These are phyloP conservation scores for Macrocentrus cingulum DNA, from an alignment of 1,140 invertebrate genomes.

Conservation along the genomic window DNA sequence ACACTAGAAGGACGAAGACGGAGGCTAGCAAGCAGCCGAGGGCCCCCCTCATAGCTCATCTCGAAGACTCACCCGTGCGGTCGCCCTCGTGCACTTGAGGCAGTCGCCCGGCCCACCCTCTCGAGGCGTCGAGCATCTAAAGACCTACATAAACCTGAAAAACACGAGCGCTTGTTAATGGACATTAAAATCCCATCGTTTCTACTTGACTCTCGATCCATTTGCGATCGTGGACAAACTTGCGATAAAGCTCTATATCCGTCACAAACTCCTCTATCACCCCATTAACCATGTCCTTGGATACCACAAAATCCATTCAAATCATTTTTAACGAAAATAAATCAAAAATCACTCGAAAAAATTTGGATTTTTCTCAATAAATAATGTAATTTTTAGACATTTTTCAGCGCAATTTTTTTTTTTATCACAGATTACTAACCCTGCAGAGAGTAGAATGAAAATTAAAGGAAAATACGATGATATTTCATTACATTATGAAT, in stretches of 20 bases:
- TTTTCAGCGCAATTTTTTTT: too few species aligned
- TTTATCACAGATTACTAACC: too few species aligned
- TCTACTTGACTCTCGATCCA: neutral
- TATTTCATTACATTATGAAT: too few species aligned
- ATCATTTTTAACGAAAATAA: too few species aligned
- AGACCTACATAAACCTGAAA: constrained; percentile 14
- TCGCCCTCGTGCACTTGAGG: constrained; percentile 14
- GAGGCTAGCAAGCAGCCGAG: constrained; percentile 57
- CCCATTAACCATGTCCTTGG: too few species aligned
- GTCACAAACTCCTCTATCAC: too few species aligned
- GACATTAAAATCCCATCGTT: neutral
- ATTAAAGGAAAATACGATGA: too few species aligned
- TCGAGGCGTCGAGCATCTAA: constrained; percentile 14
- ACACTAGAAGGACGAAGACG: constrained; percentile 49
- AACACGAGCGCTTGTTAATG: neutral
- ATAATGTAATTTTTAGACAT: too few species aligned
- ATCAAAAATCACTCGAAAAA: too few species aligned
- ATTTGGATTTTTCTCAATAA: too few species aligned
- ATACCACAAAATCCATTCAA: too few species aligned
- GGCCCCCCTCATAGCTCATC: constrained; percentile 58
- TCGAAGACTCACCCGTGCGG: constrained; percentile 48
- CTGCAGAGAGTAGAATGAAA: too few species aligned
- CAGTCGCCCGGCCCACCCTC: constrained; percentile 14
- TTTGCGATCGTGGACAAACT: neutral
- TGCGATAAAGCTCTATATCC: neutral